phyloP scores from a whole-genome alignment of 2,888 invertebrate species.

The Tineola bisselliella region DNA sequence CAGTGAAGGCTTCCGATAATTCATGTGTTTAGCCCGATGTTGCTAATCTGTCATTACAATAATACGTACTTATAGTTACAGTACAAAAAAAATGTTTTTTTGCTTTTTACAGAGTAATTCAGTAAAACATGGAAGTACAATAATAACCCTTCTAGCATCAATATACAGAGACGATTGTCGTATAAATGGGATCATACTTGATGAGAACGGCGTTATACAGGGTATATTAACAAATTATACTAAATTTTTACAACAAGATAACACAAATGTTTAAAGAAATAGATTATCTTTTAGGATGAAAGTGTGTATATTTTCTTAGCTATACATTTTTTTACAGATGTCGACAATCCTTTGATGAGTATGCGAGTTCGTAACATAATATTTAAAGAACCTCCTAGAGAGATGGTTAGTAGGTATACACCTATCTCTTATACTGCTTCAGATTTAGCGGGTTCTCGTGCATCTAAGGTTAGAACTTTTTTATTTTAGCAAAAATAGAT shows the following conservation, averaged over 20 bases:
- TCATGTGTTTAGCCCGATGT: too few relatives aligned
- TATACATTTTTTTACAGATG: constrained; percentile 22
- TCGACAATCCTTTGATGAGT: constrained; percentile 33
- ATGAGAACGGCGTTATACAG: constrained; percentile 34
- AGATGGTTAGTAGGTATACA: constrained; percentile 18
- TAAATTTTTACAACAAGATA: too few relatives aligned
- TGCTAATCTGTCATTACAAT: too few relatives aligned
- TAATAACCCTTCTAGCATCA: constrained; percentile 41
- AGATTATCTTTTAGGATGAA: too few relatives aligned
- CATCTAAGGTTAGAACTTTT: constrained; percentile 40
- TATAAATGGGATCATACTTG: constrained; percentile 27
- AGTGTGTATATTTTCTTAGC: too few relatives aligned
- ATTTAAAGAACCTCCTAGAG: neutral
- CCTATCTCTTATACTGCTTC: constrained; percentile 30
- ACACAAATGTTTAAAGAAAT: too few relatives aligned
- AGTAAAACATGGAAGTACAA: constrained; percentile 42
- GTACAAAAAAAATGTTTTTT: too few relatives aligned
- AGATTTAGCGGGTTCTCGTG: constrained; percentile 46
- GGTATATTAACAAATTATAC: too few relatives aligned
- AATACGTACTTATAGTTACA: too few relatives aligned
- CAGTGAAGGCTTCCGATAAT: too few relatives aligned
- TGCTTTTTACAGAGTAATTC: constrained; percentile 19
- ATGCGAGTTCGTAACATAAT: constrained; percentile 19
- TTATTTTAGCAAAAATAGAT: neutral
- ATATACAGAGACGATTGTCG: constrained; percentile 43